These are phyloP conservation scores for Lycocorax pyrrhopterus DNA, from an alignment of 2,113 vertebrate species.

Conservation along the genomic window DNA sequence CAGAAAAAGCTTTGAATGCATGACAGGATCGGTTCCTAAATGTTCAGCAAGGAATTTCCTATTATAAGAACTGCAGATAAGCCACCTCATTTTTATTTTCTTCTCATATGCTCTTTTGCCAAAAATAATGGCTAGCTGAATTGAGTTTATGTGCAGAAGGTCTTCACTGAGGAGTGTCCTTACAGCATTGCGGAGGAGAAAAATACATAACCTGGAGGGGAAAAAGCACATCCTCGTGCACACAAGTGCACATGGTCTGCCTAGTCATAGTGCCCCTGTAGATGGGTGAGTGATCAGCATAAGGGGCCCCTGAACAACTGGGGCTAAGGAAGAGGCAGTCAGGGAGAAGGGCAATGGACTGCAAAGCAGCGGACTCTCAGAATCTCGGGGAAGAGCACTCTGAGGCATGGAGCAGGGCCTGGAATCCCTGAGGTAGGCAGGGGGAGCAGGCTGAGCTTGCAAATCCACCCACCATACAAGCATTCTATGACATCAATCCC, in stretches of 20 bases:
- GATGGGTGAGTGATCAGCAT: not conserved
- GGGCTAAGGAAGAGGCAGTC: not conserved
- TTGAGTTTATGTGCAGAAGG: not conserved
- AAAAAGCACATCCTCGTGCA: not conserved
- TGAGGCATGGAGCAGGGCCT: rapidly evolving
- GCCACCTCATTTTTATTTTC: not conserved
- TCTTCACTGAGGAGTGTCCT: not conserved
- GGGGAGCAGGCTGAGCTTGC: not conserved
- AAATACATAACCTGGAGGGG: not conserved
- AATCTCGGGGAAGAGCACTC: not conserved
- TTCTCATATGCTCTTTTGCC: not conserved
- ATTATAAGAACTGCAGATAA: not conserved
- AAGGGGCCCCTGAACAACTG: not conserved
- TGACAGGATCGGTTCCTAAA: not conserved
- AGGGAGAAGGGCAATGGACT: not conserved
- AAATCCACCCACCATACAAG: not conserved
- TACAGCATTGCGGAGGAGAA: not conserved
- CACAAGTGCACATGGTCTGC: rapidly evolving
- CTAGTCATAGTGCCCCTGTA: not conserved
- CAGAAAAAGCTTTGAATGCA: not conserved
- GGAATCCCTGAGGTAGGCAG: not conserved
- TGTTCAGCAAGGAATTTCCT: not conserved
- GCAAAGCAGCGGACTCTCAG: rapidly evolving
- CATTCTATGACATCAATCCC: not conserved
- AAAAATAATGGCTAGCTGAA: not conserved